A percentile compares a stretch with the other conserved stretches of the same genome.
Conservation (phyloP, 2,797 vertebrate species). For the Spondyliosoma cantharus region DNA sequence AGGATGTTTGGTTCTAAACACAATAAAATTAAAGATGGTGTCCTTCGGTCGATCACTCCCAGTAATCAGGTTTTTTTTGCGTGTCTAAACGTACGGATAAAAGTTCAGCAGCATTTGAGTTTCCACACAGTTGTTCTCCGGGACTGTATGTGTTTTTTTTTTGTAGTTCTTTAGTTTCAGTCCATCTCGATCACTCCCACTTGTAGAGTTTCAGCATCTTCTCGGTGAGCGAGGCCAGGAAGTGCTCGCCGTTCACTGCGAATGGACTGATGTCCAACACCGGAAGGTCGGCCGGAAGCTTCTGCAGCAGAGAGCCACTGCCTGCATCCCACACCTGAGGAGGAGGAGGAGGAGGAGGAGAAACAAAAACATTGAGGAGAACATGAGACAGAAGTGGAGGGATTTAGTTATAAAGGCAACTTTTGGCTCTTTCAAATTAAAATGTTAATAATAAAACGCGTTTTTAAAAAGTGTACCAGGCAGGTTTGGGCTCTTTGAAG, state of each 20-base stretch:
- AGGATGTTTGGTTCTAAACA: not conserved
- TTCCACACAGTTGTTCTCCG: not conserved
- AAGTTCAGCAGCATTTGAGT: conserved; percentile 57
- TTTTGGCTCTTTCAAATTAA: not conserved
- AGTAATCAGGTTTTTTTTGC: not conserved
- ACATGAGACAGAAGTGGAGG: not conserved
- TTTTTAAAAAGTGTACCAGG: not conserved
- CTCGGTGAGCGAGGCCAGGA: conserved; percentile 92
- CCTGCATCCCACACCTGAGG: conserved; percentile 93
- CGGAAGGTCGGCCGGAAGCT: conserved; percentile 89
- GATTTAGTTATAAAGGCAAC: not conserved
- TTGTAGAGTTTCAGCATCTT: conserved; percentile 93
- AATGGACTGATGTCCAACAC: conserved; percentile 93
- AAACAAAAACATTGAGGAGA: not conserved
- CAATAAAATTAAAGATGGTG: not conserved
- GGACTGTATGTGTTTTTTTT: not conserved
- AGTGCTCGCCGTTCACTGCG: conserved; percentile 86
- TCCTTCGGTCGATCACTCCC: not conserved
- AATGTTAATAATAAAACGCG: not conserved
- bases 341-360: not conserved
- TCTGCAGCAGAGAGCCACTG: conserved; percentile 90
- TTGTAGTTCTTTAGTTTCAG: not conserved
- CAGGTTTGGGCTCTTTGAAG: not conserved
- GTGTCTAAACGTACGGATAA: conserved; percentile 1
- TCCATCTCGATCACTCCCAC: conserved; percentile 87